Percentiles rank a stretch among this genome's conserved stretches.
These are phyloP conservation scores for Drosophila carrolli DNA, from an alignment of 1,140 invertebrate genomes.

Conservation along the genomic window DNA sequence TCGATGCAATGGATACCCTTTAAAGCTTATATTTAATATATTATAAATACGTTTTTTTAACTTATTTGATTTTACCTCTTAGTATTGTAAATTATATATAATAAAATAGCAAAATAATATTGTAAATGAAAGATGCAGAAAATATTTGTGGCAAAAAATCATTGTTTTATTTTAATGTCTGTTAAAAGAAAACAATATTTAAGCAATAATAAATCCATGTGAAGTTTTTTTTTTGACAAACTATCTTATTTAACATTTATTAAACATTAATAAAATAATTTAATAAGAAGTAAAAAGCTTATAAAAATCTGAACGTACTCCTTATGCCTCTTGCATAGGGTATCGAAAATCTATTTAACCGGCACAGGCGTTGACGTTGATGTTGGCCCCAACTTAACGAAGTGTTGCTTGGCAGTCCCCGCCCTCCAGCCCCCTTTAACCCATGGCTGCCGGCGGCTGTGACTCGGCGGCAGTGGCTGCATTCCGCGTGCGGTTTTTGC, in stretches of 20 bases:
- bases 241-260: too few species aligned
- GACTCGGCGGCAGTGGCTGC: conserved; percentile 8
- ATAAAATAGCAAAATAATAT: too few species aligned
- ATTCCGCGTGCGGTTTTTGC: conserved; percentile 77
- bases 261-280: too few species aligned
- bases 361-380: conserved; percentile 78
- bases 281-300: too few species aligned
- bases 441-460: conserved; percentile 6
- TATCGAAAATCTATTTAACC: conserved; percentile 73
- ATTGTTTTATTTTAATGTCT: too few species aligned
- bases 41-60: too few species aligned
- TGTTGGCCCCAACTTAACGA: conserved; percentile 77
- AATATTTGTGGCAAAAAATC: too few species aligned
- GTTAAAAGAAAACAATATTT: too few species aligned
- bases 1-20: conserved; percentile 3
- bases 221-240: too few species aligned
- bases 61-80: not conserved
- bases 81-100: not conserved
- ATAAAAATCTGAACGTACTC: not conserved
- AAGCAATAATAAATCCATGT: too few species aligned
- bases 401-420: conserved; percentile 61
- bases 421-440: conserved; percentile 11
- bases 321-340: not conserved
- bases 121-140: too few species aligned
- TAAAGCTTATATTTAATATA: not conserved